Conservation (phyloP, 2,113 vertebrate genomes). For the Baryphthengus martii region DNA sequence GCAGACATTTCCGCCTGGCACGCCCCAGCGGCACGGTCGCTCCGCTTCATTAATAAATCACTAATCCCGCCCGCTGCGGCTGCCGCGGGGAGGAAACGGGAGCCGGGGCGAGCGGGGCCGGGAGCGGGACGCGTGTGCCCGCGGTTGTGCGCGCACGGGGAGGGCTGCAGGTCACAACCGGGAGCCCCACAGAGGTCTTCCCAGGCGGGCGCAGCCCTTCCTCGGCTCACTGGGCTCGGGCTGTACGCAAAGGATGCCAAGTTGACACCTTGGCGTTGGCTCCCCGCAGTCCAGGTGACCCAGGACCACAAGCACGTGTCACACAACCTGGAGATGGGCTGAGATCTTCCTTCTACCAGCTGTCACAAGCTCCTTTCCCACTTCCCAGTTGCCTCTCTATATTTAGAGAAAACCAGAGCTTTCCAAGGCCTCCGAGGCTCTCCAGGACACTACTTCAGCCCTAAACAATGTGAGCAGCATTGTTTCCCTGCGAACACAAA, state of each 20-base stretch:
- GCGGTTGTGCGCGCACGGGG: rapidly evolving
- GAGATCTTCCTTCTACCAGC: background rate
- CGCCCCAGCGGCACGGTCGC: slow-evolving; percentile 62
- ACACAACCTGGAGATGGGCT: background rate
- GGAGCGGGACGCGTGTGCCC: background rate
- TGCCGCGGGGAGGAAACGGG: slow-evolving; percentile 33
- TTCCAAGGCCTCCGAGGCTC: background rate
- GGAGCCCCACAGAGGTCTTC: background rate
- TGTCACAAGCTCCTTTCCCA: rapidly evolving
- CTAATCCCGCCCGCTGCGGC: slow-evolving; percentile 57
- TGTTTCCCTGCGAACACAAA: background rate
- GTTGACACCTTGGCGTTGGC: rapidly evolving
- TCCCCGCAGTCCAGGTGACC: rapidly evolving
- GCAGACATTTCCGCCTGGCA: slow-evolving; percentile 80
- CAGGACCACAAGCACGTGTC: rapidly evolving
- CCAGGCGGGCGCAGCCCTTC: background rate
- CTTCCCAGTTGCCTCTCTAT: background rate
- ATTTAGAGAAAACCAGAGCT: background rate
- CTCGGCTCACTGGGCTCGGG: rapidly evolving
- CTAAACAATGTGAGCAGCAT: background rate
- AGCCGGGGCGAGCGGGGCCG: background rate
- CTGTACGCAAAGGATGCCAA: rapidly evolving
- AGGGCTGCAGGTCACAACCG: background rate
- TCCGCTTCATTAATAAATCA: slow-evolving; percentile 75
- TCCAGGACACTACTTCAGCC: background rate